Base-by-base conservation (phyloP, 2,113 vertebrate genomes). In the Lynx canadensis region DNA sequence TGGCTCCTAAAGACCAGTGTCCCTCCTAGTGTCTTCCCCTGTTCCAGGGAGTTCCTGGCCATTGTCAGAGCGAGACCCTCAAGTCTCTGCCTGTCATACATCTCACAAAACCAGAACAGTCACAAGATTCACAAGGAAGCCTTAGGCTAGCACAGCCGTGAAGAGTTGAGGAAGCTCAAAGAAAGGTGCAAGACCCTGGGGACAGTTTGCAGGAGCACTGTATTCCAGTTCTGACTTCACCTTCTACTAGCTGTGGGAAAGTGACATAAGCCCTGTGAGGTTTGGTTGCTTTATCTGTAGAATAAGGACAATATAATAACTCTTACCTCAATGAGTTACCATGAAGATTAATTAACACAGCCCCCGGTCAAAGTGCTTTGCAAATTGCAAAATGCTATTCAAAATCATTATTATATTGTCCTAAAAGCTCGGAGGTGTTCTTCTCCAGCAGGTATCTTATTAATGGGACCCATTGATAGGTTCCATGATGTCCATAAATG, bases 261-360 rank as follows among this genome's bases (percentile, higher is more conserved):
- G 60, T 9, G 21, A 65, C 71, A 52, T 21, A 18, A 84, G 18
- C 18, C 57, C 55, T 93, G 13, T 5, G 38, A 93, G 21, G 21
- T 33, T 65, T 5, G 4, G 65, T 66, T 65, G 95, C 48, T 85
- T 88, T 45, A 50, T 82, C 78, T 81, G 27, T 68, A 85, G 92
- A 85, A 93, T 81, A 85, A 76, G 60, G 50, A 74, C n/a, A n/a
- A 80, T 69, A 66, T 27, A 87, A 93, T 65, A 74, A 88, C 63
- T 78, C 29, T 55, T 50, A 76, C 65, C 79, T 92, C 73, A 29
- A 55, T 50, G 80, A 78, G 71, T 91, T 95, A 69, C 82, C 63
- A 50, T n/a, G 31, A 85, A 91, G 92, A 95, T 89, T 93, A 90
- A 96, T 93, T 96, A 90, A 88, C 89, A 93, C 33, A 71, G 57